Evolutionary conservation across 2,797 vertebrate species (phyloP).

Genomic region (Meriones psammophilus): DNA sequence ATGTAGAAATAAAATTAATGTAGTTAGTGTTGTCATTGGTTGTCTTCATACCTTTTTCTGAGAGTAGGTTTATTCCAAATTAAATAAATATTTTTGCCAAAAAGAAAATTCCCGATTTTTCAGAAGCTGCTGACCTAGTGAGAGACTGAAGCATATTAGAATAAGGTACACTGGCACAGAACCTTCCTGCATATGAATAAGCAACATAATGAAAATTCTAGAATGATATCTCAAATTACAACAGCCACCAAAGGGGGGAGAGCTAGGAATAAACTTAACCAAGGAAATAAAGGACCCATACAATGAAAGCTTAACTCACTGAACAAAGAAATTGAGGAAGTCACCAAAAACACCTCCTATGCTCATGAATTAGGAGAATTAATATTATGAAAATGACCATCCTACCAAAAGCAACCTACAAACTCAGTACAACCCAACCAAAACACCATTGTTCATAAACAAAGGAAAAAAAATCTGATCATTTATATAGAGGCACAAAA

Average conservation of each 20-base stretch:
- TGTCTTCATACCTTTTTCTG: background rate
- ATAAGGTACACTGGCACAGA: background rate
- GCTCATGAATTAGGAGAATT: background rate
- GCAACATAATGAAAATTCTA: background rate
- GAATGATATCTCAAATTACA: background rate
- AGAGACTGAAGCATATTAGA: too few relatives aligned
- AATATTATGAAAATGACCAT: background rate
- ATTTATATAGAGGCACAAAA: background rate
- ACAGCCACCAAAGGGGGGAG: background rate
- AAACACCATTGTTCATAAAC: background rate
- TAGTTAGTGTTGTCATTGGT: background rate
- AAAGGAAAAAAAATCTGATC: background rate
- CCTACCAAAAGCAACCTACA: background rate
- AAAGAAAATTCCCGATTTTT: background rate
- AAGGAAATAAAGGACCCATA: background rate
- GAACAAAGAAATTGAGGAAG: background rate
- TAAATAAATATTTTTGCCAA: background rate
- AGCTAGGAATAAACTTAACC: background rate
- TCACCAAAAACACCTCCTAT: background rate
- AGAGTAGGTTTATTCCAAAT: background rate
- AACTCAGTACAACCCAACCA: background rate
- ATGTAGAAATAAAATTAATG: background rate
- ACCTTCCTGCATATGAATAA: too few relatives aligned
- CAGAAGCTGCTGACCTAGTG: background rate
- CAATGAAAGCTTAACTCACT: background rate